Percentiles rank a stretch among this genome's conserved stretches.
Conservation (phyloP, 1,140 invertebrate genomes). For the Dinothrombium tinctorium region DNA sequence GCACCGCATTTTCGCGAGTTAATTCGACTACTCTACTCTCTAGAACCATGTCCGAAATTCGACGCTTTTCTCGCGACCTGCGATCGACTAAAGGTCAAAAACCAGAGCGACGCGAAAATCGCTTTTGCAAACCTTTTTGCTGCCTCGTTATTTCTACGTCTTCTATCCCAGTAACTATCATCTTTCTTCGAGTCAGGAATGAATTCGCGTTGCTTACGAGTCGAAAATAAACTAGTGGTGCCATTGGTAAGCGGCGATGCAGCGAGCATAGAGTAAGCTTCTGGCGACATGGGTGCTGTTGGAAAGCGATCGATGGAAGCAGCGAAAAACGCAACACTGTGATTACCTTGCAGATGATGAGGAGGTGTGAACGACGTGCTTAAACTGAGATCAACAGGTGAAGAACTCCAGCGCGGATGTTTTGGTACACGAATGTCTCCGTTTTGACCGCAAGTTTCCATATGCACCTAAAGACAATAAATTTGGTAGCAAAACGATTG, state of each 20-base stretch:
- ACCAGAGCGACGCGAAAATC: not conserved
- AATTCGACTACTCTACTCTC: conserved; percentile 78
- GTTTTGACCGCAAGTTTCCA: no score
- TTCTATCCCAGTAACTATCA: conserved; percentile 85
- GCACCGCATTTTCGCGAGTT: conserved; percentile 75
- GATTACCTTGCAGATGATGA: not conserved
- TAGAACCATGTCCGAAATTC: conserved; percentile 88
- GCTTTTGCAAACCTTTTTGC: conserved; percentile 49
- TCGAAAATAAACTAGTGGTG: conserved; percentile 7
- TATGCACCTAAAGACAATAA: no score
- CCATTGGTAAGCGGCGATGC: conserved; percentile 5
- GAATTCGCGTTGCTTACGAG: conserved; percentile 72
- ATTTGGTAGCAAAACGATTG: no score
- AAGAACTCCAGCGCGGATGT: conserved; percentile 2
- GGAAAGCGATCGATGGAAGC: not conserved
- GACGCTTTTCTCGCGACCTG: conserved; percentile 73
- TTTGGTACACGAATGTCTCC: conserved; percentile 1
- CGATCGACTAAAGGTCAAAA: not conserved
- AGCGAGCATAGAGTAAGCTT: not conserved
- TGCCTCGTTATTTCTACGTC: conserved; percentile 82
- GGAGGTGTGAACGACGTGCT: not conserved
- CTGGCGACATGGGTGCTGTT: not conserved
- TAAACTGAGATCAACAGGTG: conserved; percentile 3
- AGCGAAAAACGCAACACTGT: not conserved
- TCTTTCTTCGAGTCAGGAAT: conserved; percentile 93